Percentiles rank a stretch among this genome's conserved stretches.
phyloP scores from a whole-genome alignment of 2,113 vertebrate genomes.

The Condylura cristata region DNA sequence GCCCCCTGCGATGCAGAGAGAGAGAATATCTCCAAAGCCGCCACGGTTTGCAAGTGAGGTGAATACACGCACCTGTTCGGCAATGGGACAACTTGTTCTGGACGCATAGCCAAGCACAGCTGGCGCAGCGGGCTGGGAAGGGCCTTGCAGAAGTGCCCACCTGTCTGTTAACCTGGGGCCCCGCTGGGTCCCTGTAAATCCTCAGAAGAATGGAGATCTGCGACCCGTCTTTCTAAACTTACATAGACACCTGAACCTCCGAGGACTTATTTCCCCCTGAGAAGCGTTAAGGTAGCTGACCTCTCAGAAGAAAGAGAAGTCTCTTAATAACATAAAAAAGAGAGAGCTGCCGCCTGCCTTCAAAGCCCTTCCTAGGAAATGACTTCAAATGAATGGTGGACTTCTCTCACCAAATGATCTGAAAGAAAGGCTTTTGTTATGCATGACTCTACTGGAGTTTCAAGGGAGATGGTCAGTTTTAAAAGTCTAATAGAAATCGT shows the following conservation, averaged over 20 bases:
- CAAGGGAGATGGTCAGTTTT: background rate
- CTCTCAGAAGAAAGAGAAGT: conserved; percentile 14
- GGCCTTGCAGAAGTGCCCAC: background rate
- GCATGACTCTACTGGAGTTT: background rate
- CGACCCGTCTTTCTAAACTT: background rate
- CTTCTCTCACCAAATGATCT: background rate
- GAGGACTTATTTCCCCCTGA: background rate
- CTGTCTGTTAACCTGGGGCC: background rate
- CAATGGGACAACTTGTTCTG: background rate
- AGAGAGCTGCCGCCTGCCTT: background rate
- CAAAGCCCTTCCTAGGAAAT: background rate
- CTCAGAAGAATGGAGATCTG: background rate
- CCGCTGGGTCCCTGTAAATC: background rate
- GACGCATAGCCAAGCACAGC: background rate
- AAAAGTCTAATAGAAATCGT: conserved; percentile 21
- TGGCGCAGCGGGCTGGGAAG: background rate
- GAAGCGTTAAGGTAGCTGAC: background rate
- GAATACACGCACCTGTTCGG: background rate
- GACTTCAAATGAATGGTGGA: background rate
- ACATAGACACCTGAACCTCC: background rate
- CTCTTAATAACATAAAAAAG: background rate
- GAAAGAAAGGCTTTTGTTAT: background rate
- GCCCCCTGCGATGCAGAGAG: background rate
- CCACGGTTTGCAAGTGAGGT: background rate
- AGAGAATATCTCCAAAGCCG: background rate